Percentiles rank a stretch among this genome's conserved stretches.
phyloP scores from a whole-genome alignment of 2,797 vertebrate species.

The Lithobates sylvaticus region DNA sequence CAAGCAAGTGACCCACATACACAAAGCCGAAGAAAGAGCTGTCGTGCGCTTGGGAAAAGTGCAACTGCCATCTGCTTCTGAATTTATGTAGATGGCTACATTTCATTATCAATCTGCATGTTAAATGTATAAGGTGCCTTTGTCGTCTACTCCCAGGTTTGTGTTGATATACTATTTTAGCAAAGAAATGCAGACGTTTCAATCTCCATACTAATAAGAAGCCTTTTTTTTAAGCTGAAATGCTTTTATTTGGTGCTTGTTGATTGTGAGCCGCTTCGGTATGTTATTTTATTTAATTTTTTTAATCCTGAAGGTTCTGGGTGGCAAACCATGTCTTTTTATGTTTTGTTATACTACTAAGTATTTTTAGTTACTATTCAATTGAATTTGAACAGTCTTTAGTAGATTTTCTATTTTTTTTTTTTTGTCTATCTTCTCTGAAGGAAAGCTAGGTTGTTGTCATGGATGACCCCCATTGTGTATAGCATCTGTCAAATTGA shows the following conservation, averaged over 20 bases:
- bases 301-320: no score
- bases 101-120: conserved; percentile 70
- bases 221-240: not conserved
- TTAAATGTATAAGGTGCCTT: conserved; percentile 56
- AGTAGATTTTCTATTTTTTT: not conserved
- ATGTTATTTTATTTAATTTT: not conserved
- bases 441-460: no score
- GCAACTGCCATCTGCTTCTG: conserved; percentile 73
- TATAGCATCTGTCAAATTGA: not conserved
- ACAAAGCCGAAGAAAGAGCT: conserved; percentile 65
- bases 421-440: no score
- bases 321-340: no score
- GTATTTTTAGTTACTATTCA: not conserved
- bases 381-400: not conserved
- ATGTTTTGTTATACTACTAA: not conserved
- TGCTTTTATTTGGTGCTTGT: not conserved
- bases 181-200: not conserved
- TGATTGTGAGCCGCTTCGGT: not conserved
- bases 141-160: conserved; percentile 53
- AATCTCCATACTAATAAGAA: conserved; percentile 18
- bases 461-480: no score
- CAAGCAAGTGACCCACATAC: conserved; percentile 76
- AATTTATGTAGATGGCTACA: conserved; percentile 63
- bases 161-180: conserved; percentile 36
- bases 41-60: conserved; percentile 70